A percentile compares a stretch with the other conserved stretches of the same genome.
These are phyloP conservation scores for Porites lobata DNA, from an alignment of 92 coral and sea anemone species.

Conservation along the genomic window DNA sequence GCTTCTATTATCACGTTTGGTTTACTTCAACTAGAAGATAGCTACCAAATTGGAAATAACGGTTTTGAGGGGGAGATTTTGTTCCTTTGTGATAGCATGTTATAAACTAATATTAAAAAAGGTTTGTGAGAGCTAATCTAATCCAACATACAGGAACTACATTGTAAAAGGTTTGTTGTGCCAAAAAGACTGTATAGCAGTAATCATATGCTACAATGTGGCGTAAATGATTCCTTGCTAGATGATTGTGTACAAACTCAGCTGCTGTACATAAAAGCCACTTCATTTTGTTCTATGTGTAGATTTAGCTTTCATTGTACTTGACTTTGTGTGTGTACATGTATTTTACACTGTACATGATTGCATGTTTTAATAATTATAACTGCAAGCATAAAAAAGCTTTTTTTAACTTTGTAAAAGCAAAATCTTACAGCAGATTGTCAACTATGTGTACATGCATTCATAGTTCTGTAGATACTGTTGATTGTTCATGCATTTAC, in stretches of 20 bases:
- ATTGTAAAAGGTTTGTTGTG: not conserved
- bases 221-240: no score
- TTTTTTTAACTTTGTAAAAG: no score
- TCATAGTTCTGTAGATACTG: not conserved
- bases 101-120: not conserved
- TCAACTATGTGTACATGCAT: not conserved
- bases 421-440: not conserved
- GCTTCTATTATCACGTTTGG: not conserved
- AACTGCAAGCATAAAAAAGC: no score
- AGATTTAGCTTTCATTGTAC: not conserved
- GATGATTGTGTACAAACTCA: not conserved
- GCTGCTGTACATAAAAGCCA: not conserved
- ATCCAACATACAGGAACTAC: not conserved
- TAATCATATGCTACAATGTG: no score
- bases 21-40: not conserved
- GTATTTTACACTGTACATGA: not conserved
- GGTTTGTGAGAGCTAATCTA: constrained; percentile 1
- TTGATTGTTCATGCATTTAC: not conserved
- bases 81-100: not conserved
- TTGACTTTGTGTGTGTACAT: not conserved
- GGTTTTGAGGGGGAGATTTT: not conserved
- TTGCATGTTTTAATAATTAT: not conserved
- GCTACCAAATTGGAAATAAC: not conserved
- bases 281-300: not conserved
- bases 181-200: not conserved